Percentiles rank a stretch among this genome's conserved stretches.
Evolutionary conservation across 2,888 invertebrate genomes (phyloP).

Genomic region (Halocaridina rubra): DNA sequence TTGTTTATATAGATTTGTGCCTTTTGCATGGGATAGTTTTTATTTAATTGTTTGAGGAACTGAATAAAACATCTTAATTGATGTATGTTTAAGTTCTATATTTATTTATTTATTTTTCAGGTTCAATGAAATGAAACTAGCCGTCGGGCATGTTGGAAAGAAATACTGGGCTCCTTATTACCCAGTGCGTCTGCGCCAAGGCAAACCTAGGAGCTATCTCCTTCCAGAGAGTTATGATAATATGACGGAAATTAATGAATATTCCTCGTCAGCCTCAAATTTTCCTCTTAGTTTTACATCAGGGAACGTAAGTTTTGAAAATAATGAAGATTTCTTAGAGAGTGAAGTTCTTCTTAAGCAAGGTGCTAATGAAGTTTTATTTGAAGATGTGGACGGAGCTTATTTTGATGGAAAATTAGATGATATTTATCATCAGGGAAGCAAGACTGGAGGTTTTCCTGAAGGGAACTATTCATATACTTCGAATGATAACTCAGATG

Average conservation of each 20-base stretch:
- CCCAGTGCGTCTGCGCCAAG: neutral
- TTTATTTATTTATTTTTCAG: too few species aligned
- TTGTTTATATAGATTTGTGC: too few species aligned
- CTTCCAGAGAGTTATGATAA: too few species aligned
- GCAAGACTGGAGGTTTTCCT: neutral
- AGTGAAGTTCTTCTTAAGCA: neutral
- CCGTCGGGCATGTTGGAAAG: neutral
- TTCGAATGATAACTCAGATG: neutral
- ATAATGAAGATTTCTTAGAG: neutral
- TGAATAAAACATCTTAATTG: too few species aligned
- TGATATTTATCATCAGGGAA: neutral
- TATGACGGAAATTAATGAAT: neutral
- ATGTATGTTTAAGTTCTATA: too few species aligned
- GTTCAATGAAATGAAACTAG: neutral
- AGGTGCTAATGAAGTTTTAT: neutral
- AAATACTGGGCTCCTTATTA: neutral
- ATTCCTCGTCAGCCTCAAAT: neutral
- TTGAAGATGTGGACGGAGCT: neutral
- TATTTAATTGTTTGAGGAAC: too few species aligned
- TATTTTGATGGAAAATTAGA: neutral
- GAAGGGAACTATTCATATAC: too few species aligned
- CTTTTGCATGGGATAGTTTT: too few species aligned
- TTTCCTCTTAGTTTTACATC: neutral
- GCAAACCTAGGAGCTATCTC: too few species aligned
- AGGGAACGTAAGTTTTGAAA: neutral